Evolutionary conservation across 2,113 vertebrate genomes (phyloP), one percentile per base, ranked within the genome.

Genomic region (Thunnus maccoyii): DNA sequence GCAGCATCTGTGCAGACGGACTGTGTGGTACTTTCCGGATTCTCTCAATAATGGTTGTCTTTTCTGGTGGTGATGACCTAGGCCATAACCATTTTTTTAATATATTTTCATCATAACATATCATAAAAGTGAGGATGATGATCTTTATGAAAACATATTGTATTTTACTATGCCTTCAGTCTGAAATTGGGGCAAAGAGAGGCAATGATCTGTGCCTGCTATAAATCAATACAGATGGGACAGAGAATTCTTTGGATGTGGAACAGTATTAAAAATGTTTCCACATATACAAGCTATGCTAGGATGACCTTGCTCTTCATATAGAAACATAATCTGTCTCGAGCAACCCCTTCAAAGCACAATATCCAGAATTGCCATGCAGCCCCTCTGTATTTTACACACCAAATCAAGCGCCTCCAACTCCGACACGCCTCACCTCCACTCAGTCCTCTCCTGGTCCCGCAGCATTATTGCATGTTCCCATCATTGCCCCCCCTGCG

Each of bases 181-280:
- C n/a, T 73, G 22, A 36, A 79, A 0, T 62, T 60, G 47, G 51
- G 52, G 22, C 71, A 69, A 17, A 75, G n/a, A 50, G 50, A 79
- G 25, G 50, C 12, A 72, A 60, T 61, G 54, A n/a, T 76, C 15
- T 46, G 52, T 69, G 65, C 18, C 46, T 6, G 0, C 36, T 57
- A 82, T 71, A 74, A 82, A 75, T 82, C 69, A 82, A 67, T n/a
- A 48, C 14, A 54, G 30, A 78, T 50, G 17, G 60, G n/a, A 48
- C 7, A 44, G 36, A 50, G 17, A n/a, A 41, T 27, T 22, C 13
- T 48, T 51, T 60, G 20, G 30, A 25, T 58, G 52, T 27, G 48
- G 16, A 55, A 32, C 46, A 9, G 20, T 22, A 25, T 72, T 58
- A 36, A 48, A 47, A 76, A 46, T 75, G 30, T 68, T 65, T 57